phyloP scores from a whole-genome alignment of 2,888 invertebrate species.

The Eremobia ochroleuca region DNA sequence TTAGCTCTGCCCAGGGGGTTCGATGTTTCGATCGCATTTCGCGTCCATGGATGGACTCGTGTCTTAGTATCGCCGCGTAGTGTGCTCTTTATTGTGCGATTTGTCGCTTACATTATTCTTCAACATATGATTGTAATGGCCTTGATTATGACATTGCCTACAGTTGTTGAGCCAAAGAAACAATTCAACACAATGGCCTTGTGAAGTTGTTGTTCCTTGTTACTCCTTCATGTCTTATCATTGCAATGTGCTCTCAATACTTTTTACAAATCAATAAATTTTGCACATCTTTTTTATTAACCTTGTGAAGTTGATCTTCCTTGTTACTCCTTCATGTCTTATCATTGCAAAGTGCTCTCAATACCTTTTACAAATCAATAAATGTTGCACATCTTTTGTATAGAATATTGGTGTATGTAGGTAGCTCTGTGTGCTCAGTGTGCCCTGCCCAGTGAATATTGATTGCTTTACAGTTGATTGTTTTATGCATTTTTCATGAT shows the following conservation, averaged over 20 bases:
- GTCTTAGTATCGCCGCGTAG: conserved; percentile 52
- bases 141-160: conserved; percentile 86
- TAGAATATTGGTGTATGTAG: background rate
- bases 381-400: conserved; percentile 26
- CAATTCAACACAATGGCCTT: conserved; percentile 74
- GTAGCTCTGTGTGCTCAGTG: conserved; percentile 13
- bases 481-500: conserved; percentile 39
- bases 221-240: conserved; percentile 59
- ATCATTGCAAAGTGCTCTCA: conserved; percentile 51
- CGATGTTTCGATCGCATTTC: conserved; percentile 60
- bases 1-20: conserved; percentile 64
- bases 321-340: conserved; percentile 57
- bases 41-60: conserved; percentile 57
- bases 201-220: conserved; percentile 69
- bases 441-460: conserved; percentile 51
- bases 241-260: conserved; percentile 45
- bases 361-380: conserved; percentile 44
- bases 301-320: too few species aligned
- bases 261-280: conserved; percentile 42
- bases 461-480: conserved; percentile 31
- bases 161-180: conserved; percentile 67
- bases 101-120: conserved; percentile 53
- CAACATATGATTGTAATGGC: conserved; percentile 80
- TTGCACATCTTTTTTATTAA: conserved; percentile 27
- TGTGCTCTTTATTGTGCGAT: conserved; percentile 35